Evolutionary conservation across 2,113 vertebrate genomes (phyloP), one percentile per base, ranked within the genome.

Genomic region (Stigmatopora nigra): DNA sequence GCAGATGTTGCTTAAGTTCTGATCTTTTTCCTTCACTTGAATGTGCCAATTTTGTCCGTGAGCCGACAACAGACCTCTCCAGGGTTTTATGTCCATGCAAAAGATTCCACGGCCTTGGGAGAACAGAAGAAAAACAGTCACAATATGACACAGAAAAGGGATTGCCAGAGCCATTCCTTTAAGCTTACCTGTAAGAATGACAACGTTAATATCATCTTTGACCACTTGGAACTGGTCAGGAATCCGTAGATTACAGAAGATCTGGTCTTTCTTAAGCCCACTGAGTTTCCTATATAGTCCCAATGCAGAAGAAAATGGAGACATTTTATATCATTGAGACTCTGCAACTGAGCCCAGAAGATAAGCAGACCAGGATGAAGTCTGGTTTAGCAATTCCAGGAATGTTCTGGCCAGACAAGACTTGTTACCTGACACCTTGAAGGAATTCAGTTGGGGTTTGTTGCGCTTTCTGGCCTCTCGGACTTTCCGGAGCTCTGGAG

Each of bases 71-170:
- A 55, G 61, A 11, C 89, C 89, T 48, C 55, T 79, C 88, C 89
- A 91, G 63, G 68, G 60, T 75, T 89, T 91, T 3, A 91, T 70
- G 51, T 92, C 91, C 1, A 92, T 72, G 74, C 90, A 92, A 81
- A 90, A 88, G 52, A 92, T 73, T 12, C 86, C 89, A 12, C 78
- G 79, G 55, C 91, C 91, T 92, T 57, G 1, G 60, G 9, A 10
- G 22, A 67, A 25, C 70, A 12, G 11, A 22, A 12, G 19, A 6
- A 41, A 61, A 38, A 15, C 9, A 41, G 5, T 41, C 38, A 41
- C 38, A 41, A 7, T 41, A 4, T 41, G 38, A 41, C 20, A 38
- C 16, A 16, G 38, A 19, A 36, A 35, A 35, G 36, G 17, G 2
- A 36, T 36, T 20, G 13, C 11, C 11, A 14, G 13, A 15, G 13